Conservation (phyloP, 2,113 vertebrate genomes). For the Phoxinus phoxinus region DNA sequence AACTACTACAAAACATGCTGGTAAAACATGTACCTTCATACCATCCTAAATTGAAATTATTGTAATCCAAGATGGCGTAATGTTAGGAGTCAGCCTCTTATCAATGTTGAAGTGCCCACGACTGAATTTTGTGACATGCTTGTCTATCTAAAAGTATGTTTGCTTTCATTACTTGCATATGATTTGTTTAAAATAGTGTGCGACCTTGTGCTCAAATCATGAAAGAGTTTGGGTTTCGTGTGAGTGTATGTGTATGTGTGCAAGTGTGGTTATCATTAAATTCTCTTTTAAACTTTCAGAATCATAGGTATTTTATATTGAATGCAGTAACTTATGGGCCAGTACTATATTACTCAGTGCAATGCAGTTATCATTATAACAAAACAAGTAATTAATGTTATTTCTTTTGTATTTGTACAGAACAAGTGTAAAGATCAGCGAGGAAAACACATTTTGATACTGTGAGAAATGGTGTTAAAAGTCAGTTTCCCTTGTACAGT, state of each 20-base stretch:
- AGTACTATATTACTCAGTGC: conserved; percentile 85
- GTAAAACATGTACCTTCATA: not conserved
- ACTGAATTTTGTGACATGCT: conserved; percentile 42
- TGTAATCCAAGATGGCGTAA: not conserved
- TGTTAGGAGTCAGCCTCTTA: not conserved
- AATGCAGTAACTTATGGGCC: conserved; percentile 84
- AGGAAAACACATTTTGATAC: conserved; percentile 82
- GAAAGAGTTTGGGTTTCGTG: conserved; percentile 45
- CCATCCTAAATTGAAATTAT: not conserved
- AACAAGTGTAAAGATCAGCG: conserved; percentile 82
- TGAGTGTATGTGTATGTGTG: conserved; percentile 64
- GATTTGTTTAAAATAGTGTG: conserved; percentile 23
- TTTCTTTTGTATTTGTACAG: conserved; percentile 83
- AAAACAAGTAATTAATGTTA: conserved; percentile 76
- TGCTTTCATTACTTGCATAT: conserved; percentile 42
- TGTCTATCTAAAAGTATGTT: conserved; percentile 47
- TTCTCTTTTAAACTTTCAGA: conserved; percentile 59
- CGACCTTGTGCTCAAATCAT: not conserved
- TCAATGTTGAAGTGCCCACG: conserved; percentile 6
- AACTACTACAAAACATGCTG: not conserved
- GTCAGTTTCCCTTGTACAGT: conserved; percentile 81
- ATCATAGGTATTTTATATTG: conserved; percentile 77
- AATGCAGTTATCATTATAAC: conserved; percentile 82
- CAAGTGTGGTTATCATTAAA: conserved; percentile 62
- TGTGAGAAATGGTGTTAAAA: conserved; percentile 82